Evolutionary conservation across 2,797 vertebrate genomes (phyloP).

Genomic region (Pseudomugil gertrudae): DNA sequence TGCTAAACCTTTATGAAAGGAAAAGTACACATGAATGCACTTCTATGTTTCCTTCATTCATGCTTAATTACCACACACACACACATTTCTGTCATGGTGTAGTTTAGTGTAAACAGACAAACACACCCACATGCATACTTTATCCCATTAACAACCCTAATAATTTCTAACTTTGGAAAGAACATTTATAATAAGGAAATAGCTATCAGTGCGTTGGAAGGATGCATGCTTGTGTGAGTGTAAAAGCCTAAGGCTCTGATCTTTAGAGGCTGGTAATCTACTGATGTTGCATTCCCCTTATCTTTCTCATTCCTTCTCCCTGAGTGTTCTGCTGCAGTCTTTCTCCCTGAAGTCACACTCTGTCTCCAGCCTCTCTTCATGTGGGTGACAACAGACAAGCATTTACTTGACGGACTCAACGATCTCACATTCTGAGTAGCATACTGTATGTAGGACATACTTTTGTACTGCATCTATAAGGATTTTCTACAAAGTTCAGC

Average conservation of each 20-base stretch:
- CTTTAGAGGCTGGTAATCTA: slow-evolving; percentile 24
- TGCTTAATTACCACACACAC: slow-evolving; percentile 44
- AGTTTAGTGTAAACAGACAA: slow-evolving; percentile 57
- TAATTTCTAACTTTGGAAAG: slow-evolving; percentile 23
- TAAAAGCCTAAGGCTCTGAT: slow-evolving; percentile 5
- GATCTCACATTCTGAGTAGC: background rate
- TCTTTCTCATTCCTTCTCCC: background rate
- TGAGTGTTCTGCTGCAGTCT: slow-evolving; percentile 9
- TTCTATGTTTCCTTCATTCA: slow-evolving; percentile 51
- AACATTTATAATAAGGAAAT: slow-evolving; percentile 21
- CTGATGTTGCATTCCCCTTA: slow-evolving; percentile 15
- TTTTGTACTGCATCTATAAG: background rate
- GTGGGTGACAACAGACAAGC: background rate
- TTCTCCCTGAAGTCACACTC: slow-evolving; percentile 2
- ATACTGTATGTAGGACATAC: background rate
- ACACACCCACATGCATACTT: slow-evolving; percentile 48
- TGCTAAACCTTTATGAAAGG: background rate
- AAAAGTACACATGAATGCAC: background rate
- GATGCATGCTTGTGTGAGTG: background rate
- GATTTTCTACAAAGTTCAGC: background rate
- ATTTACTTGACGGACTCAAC: slow-evolving; percentile 2
- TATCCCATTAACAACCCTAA: slow-evolving; percentile 24
- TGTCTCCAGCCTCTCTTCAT: slow-evolving; percentile 4
- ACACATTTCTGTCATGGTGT: slow-evolving; percentile 39
- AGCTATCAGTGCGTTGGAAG: slow-evolving; percentile 4